Base-by-base conservation (phyloP, 1,140 invertebrate genomes). In the Cotesia chilonis region DNA sequence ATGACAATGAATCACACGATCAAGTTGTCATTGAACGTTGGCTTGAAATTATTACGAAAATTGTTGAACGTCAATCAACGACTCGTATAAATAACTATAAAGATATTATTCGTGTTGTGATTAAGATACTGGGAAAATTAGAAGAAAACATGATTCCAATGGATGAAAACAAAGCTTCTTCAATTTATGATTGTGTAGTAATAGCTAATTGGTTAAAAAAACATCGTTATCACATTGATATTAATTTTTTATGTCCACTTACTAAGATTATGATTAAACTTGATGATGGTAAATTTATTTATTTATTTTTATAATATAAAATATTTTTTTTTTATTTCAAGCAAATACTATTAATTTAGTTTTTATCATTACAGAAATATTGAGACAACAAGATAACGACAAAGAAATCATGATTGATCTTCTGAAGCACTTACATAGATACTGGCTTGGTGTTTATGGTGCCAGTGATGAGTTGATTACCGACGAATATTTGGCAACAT, bases 11-110 rank as follows among this genome's bases (percentile, higher is more conserved):
- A 3, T 52, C 72, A 12, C 9, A 4, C 17, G 61, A 80, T 57
- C 20, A 77, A 9, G 76, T 73, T 59, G 63, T 74, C 10, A 80
- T 79, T 12, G 73, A 79, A 36, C 78, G 79, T 73, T 82, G 81
- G 81, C 70, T 82, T 0, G 68, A 57, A 5, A 73, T 80, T 35
- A 6, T 83, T 37, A 71, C 61, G 1, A 76, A 74, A 55, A 74
- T 77, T 17, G 68, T 80, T 0, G 68, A 78, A 54, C 61, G 59
- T 4, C 47, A 74, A 5, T 35, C 66, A 51, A 51, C 74, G 72
- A 63, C 68, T 5, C 67, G 75, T 41, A 12, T 52, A 36, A 66
- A 76, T n/a, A 71, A 74, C 55, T 71, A 76, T 65, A 9, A 20
- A 1, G 78, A 70, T 54, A 57, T 83, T 1, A 74, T 75, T 17